Evolutionary conservation across 2,797 vertebrate species (phyloP), one percentile per base, ranked within the genome.

Genomic region (Acanthis flammea): DNA sequence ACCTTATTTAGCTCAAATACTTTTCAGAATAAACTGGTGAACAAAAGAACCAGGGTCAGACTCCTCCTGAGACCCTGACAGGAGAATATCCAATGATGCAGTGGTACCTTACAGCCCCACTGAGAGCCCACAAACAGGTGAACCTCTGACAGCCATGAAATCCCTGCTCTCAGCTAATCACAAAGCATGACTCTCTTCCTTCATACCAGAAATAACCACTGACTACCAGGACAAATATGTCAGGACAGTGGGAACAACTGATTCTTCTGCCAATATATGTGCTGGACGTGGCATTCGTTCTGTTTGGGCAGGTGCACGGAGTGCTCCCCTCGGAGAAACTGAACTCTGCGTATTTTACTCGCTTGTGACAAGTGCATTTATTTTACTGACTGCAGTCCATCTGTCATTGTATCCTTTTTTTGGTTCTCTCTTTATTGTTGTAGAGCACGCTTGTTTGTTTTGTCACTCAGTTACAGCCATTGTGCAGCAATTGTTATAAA

Each of bases 241-340:
- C 41, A 83, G 39, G 42, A 77, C 45, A 72, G 27, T 47, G 2
- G 5, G 78, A 77, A 92, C 57, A 89, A 91, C 8, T n/a, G 61
- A 84, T 88, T 77, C 51, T 50, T 86, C 83, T 87, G 81, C 55
- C 86, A 86, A 11, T 25, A 12, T 37, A 22, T 39, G 95, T 53
- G 44, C 87, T 83, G 66, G 63, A 91, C 28, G 24, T 27, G 41
- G 87, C 55, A 60, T 3, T 35, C 10, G 19, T 77, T 72, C 55
- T 88, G 23, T 95, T 82, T 92, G 92, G 73, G 92, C 70, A 97
- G 76, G 88, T 67, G 70, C 30, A 87, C 33, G 14, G 48, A 1
- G 7, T n/a, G 39, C 28, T 94, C 83, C 65, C 65, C 81, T 76
- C 1, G 0, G 44, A 89, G 48, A 91, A 44, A 63, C 13, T 30